phyloP scores from a whole-genome alignment of 2,888 invertebrate species.

The Myopa testacea region DNA sequence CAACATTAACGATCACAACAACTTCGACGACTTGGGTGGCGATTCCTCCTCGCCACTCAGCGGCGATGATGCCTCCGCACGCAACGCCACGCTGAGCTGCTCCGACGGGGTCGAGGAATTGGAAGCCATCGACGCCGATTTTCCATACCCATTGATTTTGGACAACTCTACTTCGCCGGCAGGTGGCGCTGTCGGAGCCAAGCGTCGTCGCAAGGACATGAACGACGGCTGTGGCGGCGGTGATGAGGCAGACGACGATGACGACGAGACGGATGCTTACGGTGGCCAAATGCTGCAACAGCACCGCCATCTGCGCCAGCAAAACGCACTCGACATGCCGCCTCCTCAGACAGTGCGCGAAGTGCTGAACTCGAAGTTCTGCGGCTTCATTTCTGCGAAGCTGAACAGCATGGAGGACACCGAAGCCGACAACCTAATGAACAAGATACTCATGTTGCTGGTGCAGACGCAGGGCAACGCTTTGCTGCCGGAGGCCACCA shows the following conservation, averaged over 20 bases:
- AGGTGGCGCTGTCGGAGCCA: slow-evolving; percentile 44
- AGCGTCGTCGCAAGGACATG: slow-evolving; percentile 54
- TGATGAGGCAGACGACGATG: slow-evolving; percentile 44
- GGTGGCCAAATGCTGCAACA: slow-evolving; percentile 64
- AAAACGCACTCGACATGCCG: slow-evolving; percentile 57
- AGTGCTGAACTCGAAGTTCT: slow-evolving; percentile 64
- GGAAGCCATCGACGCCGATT: slow-evolving; percentile 66
- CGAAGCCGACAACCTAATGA: slow-evolving; percentile 66
- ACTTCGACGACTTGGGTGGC: slow-evolving; percentile 56
- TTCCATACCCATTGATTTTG: slow-evolving; percentile 64
- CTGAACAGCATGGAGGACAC: slow-evolving; percentile 65
- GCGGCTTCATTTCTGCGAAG: slow-evolving; percentile 65
- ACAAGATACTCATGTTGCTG: slow-evolving; percentile 62
- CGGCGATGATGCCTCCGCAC: slow-evolving; percentile 49
- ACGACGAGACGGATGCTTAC: slow-evolving; percentile 55
- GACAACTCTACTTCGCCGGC: slow-evolving; percentile 60
- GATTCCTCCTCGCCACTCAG: slow-evolving; percentile 59
- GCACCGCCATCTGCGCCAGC: slow-evolving; percentile 63
- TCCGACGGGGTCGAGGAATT: slow-evolving; percentile 64
- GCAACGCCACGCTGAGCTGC: slow-evolving; percentile 48
- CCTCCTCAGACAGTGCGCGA: slow-evolving; percentile 65
- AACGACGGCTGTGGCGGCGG: slow-evolving; percentile 48
- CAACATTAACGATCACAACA: slow-evolving; percentile 35
- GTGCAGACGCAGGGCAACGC: slow-evolving; percentile 59
- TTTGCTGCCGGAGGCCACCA: slow-evolving; percentile 19